Evolutionary conservation across 2,113 vertebrate genomes (phyloP).

Genomic region (Hyperopisus bebe): DNA sequence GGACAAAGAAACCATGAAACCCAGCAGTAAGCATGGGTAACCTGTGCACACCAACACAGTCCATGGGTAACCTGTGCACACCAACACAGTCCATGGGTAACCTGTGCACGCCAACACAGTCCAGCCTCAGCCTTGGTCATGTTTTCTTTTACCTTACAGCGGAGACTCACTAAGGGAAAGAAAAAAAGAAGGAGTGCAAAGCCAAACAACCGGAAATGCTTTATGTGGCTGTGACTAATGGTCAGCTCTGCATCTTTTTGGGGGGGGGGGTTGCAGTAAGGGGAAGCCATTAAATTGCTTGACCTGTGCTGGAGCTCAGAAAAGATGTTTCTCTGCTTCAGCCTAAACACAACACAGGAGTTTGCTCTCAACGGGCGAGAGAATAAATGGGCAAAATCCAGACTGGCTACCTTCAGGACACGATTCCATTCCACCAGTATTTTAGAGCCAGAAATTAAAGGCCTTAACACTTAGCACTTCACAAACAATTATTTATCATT

Average conservation of each 20-base stretch:
- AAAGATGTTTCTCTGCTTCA: neutral
- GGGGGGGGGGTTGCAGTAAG: neutral
- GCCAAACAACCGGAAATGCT: too few relatives aligned
- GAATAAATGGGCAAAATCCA: slow-evolving; percentile 5
- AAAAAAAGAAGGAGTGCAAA: too few relatives aligned
- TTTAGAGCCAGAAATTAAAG: slow-evolving; percentile 13
- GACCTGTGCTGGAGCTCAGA: neutral
- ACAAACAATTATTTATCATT: slow-evolving; percentile 11
- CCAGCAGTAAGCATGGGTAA: neutral
- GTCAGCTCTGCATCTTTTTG: too few relatives aligned
- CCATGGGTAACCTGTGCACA: too few relatives aligned
- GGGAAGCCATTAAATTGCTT: slow-evolving; percentile 2
- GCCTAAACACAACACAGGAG: neutral
- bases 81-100: neutral
- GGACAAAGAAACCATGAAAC: neutral
- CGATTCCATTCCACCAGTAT: neutral
- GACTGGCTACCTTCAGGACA: neutral
- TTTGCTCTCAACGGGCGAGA: neutral
- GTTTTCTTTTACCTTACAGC: neutral
- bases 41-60: too few relatives aligned
- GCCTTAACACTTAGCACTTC: neutral
- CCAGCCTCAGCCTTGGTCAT: neutral
- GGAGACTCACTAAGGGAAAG: neutral
- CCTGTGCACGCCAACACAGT: neutral
- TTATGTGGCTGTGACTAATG: too few relatives aligned